Evolutionary conservation across 2,113 vertebrate genomes (phyloP).

Genomic region (Chlorodrepanis virens): DNA sequence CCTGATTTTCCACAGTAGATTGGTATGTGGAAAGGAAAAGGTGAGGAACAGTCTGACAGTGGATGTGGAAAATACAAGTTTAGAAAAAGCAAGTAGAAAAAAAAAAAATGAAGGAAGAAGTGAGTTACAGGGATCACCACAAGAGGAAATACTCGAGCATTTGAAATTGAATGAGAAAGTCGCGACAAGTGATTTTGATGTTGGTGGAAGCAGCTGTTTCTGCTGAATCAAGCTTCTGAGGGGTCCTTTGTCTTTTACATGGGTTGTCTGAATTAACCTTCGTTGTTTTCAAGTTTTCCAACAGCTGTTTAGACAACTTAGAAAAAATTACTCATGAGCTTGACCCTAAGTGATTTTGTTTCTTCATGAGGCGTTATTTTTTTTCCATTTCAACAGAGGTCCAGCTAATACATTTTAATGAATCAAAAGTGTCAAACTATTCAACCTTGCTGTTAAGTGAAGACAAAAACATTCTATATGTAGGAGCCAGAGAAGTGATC

Average conservation of each 20-base stretch:
- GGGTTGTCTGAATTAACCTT: not conserved
- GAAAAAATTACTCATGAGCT: not conserved
- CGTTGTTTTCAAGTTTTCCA: not conserved
- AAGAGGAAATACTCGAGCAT: not conserved
- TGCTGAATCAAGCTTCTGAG: not conserved
- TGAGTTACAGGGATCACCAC: not conserved
- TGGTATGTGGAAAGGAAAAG: not conserved
- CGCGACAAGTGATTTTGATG: not conserved
- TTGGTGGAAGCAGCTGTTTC: not conserved
- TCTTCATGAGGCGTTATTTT: not conserved
- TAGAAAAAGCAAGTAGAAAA: not conserved
- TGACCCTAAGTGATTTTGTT: not conserved
- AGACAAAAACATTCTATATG: constrained; percentile 81
- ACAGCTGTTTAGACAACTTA: not conserved
- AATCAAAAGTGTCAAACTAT: constrained; percentile 89
- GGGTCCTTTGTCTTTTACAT: not conserved
- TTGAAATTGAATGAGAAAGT: not conserved
- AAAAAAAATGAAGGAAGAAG: not conserved
- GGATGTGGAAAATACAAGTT: not conserved
- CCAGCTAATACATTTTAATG: constrained; percentile 83
- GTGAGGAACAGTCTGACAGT: not conserved
- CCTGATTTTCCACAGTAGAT: not conserved
- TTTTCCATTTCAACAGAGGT: constrained; percentile 77
- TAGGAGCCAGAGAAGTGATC: constrained; percentile 91
- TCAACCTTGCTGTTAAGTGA: constrained; percentile 88